phyloP scores from a whole-genome alignment of 2,797 vertebrate species.

The Platyrinchus mystaceus region DNA sequence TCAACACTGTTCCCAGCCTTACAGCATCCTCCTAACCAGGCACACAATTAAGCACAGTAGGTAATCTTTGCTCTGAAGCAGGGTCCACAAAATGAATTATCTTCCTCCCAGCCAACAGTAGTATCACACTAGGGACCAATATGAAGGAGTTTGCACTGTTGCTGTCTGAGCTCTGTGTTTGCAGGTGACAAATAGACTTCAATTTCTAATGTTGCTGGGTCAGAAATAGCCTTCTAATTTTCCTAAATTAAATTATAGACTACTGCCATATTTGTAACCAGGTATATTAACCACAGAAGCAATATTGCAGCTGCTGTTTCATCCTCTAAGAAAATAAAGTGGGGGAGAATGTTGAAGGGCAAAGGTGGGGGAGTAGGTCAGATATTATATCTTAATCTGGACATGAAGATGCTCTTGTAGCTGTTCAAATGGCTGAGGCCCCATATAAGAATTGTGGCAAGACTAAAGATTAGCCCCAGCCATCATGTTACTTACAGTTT shows the following conservation, averaged over 20 bases:
- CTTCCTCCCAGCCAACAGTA: slow-evolving; percentile 8
- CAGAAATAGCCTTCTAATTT: slow-evolving; percentile 36
- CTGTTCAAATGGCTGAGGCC: neutral
- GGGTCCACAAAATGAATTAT: slow-evolving; percentile 17
- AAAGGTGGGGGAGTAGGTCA: neutral
- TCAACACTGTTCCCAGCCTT: neutral
- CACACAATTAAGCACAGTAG: neutral
- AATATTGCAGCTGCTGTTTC: slow-evolving; percentile 3
- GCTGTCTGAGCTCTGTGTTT: slow-evolving; percentile 20
- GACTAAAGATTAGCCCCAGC: neutral
- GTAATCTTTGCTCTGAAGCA: neutral
- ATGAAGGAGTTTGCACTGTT: neutral
- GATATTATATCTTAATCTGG: neutral
- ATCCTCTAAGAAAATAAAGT: neutral
- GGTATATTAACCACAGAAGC: neutral
- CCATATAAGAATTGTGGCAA: neutral
- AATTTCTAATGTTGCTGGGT: slow-evolving; percentile 35
- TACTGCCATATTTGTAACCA: neutral
- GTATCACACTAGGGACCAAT: slow-evolving; percentile 5
- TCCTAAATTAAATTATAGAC: slow-evolving; percentile 46
- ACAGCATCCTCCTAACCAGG: neutral
- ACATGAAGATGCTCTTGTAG: neutral
- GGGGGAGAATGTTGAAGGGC: neutral
- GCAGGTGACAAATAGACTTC: slow-evolving; percentile 41
- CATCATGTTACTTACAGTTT: neutral